Evolutionary conservation across 2,888 invertebrate genomes (phyloP).

Genomic region (Deroplatys truncata): DNA sequence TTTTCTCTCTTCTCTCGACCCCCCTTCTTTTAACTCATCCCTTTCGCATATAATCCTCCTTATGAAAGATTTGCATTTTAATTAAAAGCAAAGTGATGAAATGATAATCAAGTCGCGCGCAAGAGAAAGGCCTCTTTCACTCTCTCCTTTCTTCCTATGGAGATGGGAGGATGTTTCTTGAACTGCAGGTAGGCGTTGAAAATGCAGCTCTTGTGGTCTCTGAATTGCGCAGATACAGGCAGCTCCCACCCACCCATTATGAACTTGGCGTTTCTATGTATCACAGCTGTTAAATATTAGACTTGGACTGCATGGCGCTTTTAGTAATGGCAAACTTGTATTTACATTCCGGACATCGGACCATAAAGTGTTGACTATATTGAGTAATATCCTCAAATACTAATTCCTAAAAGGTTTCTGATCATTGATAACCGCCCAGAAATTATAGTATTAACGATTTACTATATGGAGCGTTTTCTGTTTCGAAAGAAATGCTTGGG

Average conservation of each 20-base stretch:
- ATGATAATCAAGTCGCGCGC: slow-evolving; percentile 48
- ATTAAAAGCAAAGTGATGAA: slow-evolving; percentile 58
- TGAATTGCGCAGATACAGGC: neutral
- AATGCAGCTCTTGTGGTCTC: neutral
- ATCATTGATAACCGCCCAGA: too few species aligned
- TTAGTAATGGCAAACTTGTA: too few species aligned
- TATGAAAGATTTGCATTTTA: slow-evolving; percentile 55
- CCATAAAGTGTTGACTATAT: too few species aligned
- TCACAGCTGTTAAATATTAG: too few species aligned
- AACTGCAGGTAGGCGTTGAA: neutral
- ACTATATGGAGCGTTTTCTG: too few species aligned
- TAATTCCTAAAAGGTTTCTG: too few species aligned
- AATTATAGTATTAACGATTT: too few species aligned
- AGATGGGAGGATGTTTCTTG: neutral
- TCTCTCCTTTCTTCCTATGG: neutral
- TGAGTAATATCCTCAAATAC: too few species aligned
- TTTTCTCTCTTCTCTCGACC: slow-evolving; percentile 2
- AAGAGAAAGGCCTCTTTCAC: slow-evolving; percentile 14
- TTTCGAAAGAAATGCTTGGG: too few species aligned
- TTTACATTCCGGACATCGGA: too few species aligned
- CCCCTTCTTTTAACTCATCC: slow-evolving; percentile 16
- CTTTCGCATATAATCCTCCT: slow-evolving; percentile 32
- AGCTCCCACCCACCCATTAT: neutral
- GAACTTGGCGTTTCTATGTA: neutral
- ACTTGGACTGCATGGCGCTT: too few species aligned